These are phyloP conservation scores for Ranitomeya variabilis DNA, from an alignment of 2,113 vertebrate species.

Conservation along the genomic window DNA sequence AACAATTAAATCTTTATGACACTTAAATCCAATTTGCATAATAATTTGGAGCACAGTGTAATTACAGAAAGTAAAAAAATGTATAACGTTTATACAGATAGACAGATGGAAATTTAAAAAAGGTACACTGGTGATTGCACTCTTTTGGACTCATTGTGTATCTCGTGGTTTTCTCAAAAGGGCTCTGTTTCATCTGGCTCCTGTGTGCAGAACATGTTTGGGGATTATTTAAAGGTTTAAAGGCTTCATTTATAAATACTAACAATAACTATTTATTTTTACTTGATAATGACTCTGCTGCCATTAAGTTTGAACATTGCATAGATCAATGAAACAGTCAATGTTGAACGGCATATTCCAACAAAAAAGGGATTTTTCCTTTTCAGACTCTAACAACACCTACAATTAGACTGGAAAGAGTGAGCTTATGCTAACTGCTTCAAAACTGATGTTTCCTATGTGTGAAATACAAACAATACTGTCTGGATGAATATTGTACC, in stretches of 20 bases:
- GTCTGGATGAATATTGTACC: not conserved
- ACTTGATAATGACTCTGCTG: not conserved
- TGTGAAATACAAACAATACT: not conserved
- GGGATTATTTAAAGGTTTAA: not conserved
- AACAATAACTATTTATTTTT: not conserved
- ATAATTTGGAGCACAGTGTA: too few relatives aligned
- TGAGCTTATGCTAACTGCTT: not conserved
- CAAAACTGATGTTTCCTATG: not conserved
- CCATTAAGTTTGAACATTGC: not conserved
- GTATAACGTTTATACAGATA: too few relatives aligned
- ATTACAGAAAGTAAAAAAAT: too few relatives aligned
- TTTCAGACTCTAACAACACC: conserved; percentile 21
- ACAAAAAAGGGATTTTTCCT: conserved; percentile 22
- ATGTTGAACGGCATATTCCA: conserved; percentile 8
- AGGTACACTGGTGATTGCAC: too few relatives aligned
- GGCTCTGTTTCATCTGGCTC: not conserved
- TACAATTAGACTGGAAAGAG: conserved; percentile 23
- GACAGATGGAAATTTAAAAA: too few relatives aligned
- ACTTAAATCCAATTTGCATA: too few relatives aligned
- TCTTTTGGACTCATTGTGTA: too few relatives aligned
- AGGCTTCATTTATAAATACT: not conserved
- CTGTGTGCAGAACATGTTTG: not conserved
- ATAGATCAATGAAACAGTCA: conserved; percentile 16
- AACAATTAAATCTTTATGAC: too few relatives aligned
- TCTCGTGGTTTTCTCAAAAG: too few relatives aligned